Conservation (phyloP, 2,888 invertebrate genomes). For the Mechanitis messenoides region DNA sequence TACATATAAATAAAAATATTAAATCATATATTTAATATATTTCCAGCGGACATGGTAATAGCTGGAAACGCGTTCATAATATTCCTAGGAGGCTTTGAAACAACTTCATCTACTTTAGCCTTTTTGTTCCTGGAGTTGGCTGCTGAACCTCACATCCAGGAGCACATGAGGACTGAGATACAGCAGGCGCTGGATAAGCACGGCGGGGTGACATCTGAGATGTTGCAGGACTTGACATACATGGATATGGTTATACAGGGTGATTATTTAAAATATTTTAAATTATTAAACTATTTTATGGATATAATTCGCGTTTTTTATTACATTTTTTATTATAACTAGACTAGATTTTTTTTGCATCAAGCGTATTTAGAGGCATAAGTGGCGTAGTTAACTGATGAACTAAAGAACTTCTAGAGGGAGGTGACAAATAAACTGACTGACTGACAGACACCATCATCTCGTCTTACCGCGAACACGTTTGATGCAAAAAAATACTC, state of each 20-base stretch:
- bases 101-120: constrained; percentile 75
- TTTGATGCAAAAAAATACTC: too few relatives aligned
- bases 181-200: constrained; percentile 48
- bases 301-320: not conserved
- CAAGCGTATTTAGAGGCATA: too few relatives aligned
- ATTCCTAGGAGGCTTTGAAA: constrained; percentile 79
- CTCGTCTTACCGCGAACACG: too few relatives aligned
- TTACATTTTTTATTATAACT: not conserved
- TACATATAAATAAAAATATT: not conserved
- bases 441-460: too few relatives aligned
- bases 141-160: constrained; percentile 69
- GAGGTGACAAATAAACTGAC: too few relatives aligned
- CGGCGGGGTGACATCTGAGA: constrained; percentile 66
- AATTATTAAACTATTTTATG: too few relatives aligned
- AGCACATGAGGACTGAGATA: constrained; percentile 69
- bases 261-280: constrained; percentile 29
- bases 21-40: not conserved
- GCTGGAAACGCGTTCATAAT: constrained; percentile 77
- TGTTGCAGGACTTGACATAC: constrained; percentile 71
- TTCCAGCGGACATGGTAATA: constrained; percentile 72
- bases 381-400: too few relatives aligned
- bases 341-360: too few relatives aligned
- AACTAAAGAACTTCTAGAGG: too few relatives aligned
- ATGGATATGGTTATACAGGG: constrained; percentile 77
- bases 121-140: constrained; percentile 76